phyloP scores from a whole-genome alignment of 2,797 vertebrate species.

The Pelodytes ibericus region DNA sequence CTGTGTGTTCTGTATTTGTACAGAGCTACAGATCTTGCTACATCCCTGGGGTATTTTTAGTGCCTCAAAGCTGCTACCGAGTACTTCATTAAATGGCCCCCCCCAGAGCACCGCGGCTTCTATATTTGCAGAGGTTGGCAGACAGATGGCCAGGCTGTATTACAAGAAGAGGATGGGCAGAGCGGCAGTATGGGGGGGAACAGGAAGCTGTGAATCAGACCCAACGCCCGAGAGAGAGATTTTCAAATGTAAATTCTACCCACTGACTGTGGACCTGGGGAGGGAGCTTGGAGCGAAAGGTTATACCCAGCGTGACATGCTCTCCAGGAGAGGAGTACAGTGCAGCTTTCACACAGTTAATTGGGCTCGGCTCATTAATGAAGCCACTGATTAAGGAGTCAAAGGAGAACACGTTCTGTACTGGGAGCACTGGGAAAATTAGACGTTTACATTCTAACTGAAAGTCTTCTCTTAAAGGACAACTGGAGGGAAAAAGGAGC shows the following conservation, averaged over 20 bases:
- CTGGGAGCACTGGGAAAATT: no score
- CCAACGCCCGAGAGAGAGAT: conserved; percentile 37
- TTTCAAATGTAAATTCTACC: conserved; percentile 51
- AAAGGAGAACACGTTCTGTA: conserved; percentile 4
- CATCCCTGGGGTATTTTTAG: conserved; percentile 12
- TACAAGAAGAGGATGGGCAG: conserved; percentile 11
- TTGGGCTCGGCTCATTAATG: conserved; percentile 43
- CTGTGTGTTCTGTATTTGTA: no score
- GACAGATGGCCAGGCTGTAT: conserved; percentile 34
- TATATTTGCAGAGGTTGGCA: conserved; percentile 14
- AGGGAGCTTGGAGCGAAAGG: conserved; percentile 46
- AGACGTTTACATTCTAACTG: no score
- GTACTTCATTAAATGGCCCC: conserved; percentile 32
- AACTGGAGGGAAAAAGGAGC: no score
- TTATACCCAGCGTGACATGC: conserved; percentile 45
- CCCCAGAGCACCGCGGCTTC: not conserved
- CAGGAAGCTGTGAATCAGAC: conserved; percentile 40
- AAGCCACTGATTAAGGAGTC: conserved; percentile 14
- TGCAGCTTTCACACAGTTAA: conserved; percentile 27
- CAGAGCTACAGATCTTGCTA: not conserved
- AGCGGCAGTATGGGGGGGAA: conserved; percentile 1
- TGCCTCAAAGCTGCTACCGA: not conserved
- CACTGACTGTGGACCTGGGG: conserved; percentile 24
- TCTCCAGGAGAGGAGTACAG: conserved; percentile 30
- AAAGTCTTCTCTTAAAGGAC: no score